Evolutionary conservation across 2,797 vertebrate genomes (phyloP), one percentile per base, ranked within the genome.

Genomic region (Spinibarbus caldwelli): DNA sequence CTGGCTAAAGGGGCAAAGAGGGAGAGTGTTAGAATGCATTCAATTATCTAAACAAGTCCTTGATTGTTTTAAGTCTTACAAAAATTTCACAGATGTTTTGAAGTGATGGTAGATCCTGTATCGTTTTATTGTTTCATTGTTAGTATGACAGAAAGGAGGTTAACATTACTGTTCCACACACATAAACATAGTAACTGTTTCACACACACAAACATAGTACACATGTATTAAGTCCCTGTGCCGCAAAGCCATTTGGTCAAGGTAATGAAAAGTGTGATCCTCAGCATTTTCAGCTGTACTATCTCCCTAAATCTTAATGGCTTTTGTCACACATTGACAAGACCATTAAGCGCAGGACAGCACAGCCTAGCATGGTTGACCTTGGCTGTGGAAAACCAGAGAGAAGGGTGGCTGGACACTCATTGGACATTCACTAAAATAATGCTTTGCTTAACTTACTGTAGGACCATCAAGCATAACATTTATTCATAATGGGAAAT

Each of bases 261-360:
- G 91, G 90, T 91, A 91, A 89, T 86, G 86, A 85, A 89, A 88
- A 93, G 88, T 90, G 89, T 91, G 80, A 89, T 91, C 91, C 90
- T 93, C 91, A 93, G 93, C 91, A 38, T 88, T 93, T 88, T 88
- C 52, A 75, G 21, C 72, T n/a, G 80, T 45, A 76, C 79, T 93
- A 94, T 94, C 93, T 93, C 84, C 86, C 89, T 86, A 90, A 91
- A 94, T 94, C 93, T 94, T 94, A 94, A 94, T 94, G 92, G 91
- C 90, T 94, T 95, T 93, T 93, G 93, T 94, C 90, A 93, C 92
- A 90, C 87, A 80, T 87, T 88, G 92, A 90, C 90, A 88, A 82
- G 15, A 89, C 89, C 23, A 38, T 90, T 86, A 81, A 91, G 89
- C 90, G 88, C 85, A 82, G 5, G 78, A 59, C 86, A 88, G 87